Conservation (phyloP, 2,113 vertebrate genomes). For the Origma solitaria region DNA sequence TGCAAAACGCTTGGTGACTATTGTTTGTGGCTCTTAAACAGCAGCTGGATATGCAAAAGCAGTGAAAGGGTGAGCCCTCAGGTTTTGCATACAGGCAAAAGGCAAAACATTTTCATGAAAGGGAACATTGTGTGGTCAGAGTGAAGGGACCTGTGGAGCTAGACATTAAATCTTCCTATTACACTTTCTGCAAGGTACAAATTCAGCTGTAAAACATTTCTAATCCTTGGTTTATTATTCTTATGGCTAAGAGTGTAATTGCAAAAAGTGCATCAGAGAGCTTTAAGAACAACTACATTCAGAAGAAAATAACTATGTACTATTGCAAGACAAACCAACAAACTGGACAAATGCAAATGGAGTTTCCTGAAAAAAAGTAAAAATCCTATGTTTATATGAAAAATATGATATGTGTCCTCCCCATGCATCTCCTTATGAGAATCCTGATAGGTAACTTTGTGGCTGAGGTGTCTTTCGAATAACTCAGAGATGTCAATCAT, state of each 20-base stretch:
- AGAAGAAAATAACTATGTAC: not conserved
- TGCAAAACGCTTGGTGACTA: not conserved
- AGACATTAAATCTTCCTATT: not conserved
- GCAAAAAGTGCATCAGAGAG: not conserved
- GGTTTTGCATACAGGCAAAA: conserved; percentile 17
- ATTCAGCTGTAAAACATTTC: not conserved
- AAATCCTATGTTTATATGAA: not conserved
- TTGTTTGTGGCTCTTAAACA: not conserved
- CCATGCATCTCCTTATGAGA: not conserved
- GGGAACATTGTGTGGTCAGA: not conserved
- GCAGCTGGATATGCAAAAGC: not conserved
- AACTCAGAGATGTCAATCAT: not conserved
- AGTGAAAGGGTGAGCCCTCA: not conserved
- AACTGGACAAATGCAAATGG: not conserved
- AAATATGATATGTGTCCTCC: not conserved
- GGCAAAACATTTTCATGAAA: not conserved
- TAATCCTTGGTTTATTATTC: not conserved
- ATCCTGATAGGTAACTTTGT: not conserved
- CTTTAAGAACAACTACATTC: not conserved
- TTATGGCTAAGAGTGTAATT: not conserved
- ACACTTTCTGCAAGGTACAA: not conserved
- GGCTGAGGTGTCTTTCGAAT: not conserved
- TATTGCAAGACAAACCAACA: not conserved
- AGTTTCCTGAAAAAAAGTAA: not conserved
- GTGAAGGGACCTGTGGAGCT: not conserved